Evolutionary conservation across 1,140 invertebrate species (phyloP).

Genomic region (Caligus rogercresseyi): DNA sequence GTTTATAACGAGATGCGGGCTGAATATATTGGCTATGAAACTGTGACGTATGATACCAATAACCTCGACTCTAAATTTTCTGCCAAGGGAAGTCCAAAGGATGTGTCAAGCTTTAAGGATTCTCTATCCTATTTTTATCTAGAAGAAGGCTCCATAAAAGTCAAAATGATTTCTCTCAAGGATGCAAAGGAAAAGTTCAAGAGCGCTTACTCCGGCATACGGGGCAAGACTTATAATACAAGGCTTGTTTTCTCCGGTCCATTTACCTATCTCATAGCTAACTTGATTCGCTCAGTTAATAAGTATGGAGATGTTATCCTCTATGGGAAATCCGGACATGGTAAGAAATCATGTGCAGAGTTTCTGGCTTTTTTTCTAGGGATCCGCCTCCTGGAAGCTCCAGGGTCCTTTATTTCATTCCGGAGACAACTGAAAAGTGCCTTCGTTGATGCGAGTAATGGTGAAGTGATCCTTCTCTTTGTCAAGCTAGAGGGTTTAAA

Average conservation of each 20-base stretch:
- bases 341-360: neutral
- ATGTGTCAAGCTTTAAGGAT: neutral
- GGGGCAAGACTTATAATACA: conserved; percentile 1
- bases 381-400: neutral
- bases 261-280: neutral
- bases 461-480: neutral
- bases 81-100: neutral
- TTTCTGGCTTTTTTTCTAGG: neutral
- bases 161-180: neutral
- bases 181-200: neutral
- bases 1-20: conserved; percentile 3
- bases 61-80: neutral
- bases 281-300: neutral
- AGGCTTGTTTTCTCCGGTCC: neutral
- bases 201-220: neutral
- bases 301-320: neutral
- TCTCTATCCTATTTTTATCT: neutral
- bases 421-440: neutral
- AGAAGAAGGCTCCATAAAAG: neutral
- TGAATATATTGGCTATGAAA: neutral
- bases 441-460: neutral
- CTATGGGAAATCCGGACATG: neutral
- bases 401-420: neutral
- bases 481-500: neutral
- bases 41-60: neutral